Evolutionary conservation across 2,113 vertebrate genomes (phyloP), one percentile per base, ranked within the genome.

Genomic region (Hymenochirus boettgeri): DNA sequence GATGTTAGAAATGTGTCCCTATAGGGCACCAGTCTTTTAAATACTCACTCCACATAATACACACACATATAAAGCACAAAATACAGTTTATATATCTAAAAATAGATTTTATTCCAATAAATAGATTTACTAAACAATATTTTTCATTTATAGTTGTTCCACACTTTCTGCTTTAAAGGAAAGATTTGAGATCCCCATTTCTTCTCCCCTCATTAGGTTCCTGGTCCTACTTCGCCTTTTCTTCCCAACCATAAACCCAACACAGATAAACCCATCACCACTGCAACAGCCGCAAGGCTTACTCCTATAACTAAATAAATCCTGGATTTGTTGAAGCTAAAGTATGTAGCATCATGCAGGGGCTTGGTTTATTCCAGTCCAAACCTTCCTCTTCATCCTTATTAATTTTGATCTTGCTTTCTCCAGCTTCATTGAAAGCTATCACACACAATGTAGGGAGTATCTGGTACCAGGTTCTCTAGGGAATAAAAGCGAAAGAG

Each of bases 401-500:
- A 0, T 7, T 26, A 7, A 1, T 2, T 0, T 71, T 57, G 9
- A 67, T 11, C 0, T 1, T 12, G 58, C 80, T 85, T 15, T 69
- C 61, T 2, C 82, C 82, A 0, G 73, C 79, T 1, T 25, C 59
- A 3, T 85, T 83, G 6, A 59, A 50, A 0, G 82, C 82, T 21
- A 80, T 74, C 17, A 82, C 75, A 1, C 82, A 85, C 18, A 83
- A 70, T 10, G 1, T 85, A 85, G 7, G 61, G 0, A 0, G 17
- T 70, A 4, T 71, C 75, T 0, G 77, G 62, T 2, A 47, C 23
- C 53, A 85, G 73, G 2, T 65, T 76, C 10, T 33, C 17, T 13
- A 85, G 29, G 0, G 71, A 73, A 0, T 75, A 67, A 46, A 37
- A 53, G 2, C 81, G 80, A 56, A 74, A 25, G 0, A 2, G 63